phyloP scores from a whole-genome alignment of 2,113 vertebrate genomes.

The Calonectris borealis region DNA sequence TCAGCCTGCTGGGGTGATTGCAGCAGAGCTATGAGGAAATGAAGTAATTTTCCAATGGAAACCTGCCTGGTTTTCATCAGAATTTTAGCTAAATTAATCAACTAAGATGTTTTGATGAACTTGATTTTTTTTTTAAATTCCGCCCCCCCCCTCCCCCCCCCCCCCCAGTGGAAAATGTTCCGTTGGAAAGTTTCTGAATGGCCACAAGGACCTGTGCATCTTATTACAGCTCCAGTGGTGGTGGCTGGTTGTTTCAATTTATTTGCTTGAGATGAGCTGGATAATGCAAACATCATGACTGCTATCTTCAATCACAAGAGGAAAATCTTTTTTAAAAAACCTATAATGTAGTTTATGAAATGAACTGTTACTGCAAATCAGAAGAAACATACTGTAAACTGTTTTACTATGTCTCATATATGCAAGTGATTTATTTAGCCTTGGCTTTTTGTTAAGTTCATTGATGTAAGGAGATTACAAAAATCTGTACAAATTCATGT shows the following conservation, averaged over 20 bases:
- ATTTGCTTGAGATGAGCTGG: neutral
- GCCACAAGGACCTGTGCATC: neutral
- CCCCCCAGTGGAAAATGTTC: neutral
- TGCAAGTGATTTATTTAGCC: neutral
- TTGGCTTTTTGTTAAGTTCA: neutral
- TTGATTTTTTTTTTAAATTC: neutral
- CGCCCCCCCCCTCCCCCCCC: too few relatives aligned
- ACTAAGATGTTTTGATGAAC: neutral
- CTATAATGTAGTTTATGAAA: neutral
- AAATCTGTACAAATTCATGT: neutral
- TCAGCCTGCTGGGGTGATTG: neutral
- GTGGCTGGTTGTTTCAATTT: neutral
- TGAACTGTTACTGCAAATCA: neutral
- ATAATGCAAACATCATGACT: neutral
- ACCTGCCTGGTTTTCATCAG: neutral
- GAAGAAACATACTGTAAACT: neutral
- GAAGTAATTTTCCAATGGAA: neutral
- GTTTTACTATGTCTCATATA: neutral
- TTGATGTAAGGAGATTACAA: neutral
- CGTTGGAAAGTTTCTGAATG: neutral
- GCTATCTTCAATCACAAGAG: neutral
- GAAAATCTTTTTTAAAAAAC: neutral
- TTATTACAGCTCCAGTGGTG: neutral
- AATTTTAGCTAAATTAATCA: slow-evolving; percentile 22
- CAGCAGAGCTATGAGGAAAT: neutral